Base-by-base conservation (phyloP, 2,888 invertebrate species). In the Leptothorax acervorum region DNA sequence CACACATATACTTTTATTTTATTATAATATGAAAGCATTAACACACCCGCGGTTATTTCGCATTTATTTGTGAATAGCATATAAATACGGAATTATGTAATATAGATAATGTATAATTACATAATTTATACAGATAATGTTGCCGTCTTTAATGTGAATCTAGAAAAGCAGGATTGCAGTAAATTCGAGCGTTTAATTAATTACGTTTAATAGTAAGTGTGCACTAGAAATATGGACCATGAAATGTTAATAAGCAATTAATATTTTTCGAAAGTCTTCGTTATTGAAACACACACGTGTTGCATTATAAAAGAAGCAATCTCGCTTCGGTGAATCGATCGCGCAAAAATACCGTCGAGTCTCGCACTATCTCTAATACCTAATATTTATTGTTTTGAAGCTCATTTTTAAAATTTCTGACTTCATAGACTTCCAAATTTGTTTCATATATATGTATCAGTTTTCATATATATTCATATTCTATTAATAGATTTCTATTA, bases 221-320 rank as follows among this genome's bases (percentile, higher is more conserved):
- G 28, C n/a, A 39, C 35, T 62, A 45, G 65, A 42, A 42, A 15
- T 35, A 6, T 11, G 15, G n/a, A 15, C 12, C 12, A 35, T 35
- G 5, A 31, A 75, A 62, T 65, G 12, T 60, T n/a, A 18, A 42
- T 8, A 5, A n/a, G 8, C 53, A 18, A 28, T 73, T 57, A 62
- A 75, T 15, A 63, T 18, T 51, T 48, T 75, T 8, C 42, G 1
- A 74, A 31, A 23, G 28, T 28, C n/a, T 45, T 62, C 4, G 8
- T 60, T 57, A 42, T 3, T 15, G 4, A 15, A 28, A 35, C n/a
- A 35, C 48, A 48, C 11, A 28, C 39, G 11, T 65, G 42, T 63
- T 65, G 31, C 9, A 35, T 11, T 51, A 15, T 23, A 15, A 48
- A 65, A 75, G 9, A 35, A 23, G 23, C 65, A 75, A 75, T 73